Conservation (phyloP, 2,797 vertebrate species). For the Garrulus glandarius region DNA sequence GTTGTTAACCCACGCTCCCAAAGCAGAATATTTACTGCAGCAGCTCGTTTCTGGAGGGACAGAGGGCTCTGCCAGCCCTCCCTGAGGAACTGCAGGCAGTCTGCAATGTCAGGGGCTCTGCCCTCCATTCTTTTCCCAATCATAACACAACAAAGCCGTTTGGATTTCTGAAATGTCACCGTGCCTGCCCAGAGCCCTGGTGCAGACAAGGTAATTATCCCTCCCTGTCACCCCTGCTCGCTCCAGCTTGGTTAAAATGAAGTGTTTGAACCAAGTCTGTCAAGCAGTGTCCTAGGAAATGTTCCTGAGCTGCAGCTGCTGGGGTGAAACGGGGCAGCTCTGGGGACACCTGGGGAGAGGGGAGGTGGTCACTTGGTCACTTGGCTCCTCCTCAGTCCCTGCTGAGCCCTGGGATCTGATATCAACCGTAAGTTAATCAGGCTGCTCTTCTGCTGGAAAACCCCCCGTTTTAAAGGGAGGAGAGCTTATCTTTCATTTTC, state of each 20-base stretch:
- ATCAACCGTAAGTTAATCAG: not conserved
- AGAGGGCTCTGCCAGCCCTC: not conserved
- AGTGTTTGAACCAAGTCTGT: not conserved
- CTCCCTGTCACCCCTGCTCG: not conserved
- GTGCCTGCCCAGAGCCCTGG: not conserved
- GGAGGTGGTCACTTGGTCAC: not conserved
- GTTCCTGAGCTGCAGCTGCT: not conserved
- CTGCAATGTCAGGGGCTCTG: conserved; percentile 1
- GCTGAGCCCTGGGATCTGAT: not conserved
- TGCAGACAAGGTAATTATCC: conserved; percentile 30
- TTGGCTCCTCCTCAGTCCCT: not conserved
- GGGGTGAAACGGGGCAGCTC: not conserved
- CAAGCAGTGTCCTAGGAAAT: not conserved
- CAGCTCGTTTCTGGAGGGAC: not conserved
- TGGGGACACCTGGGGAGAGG: not conserved
- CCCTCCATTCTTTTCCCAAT: conserved; percentile 36
- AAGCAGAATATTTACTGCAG: not conserved
- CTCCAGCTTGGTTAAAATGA: not conserved
- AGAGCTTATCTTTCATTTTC: conserved; percentile 69
- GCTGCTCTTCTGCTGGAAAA: conserved; percentile 33
- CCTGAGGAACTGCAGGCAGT: not conserved
- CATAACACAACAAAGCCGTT: conserved; percentile 9
- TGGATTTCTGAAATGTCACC: conserved; percentile 34
- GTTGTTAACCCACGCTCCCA: fast-evolving
- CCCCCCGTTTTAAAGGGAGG: conserved; percentile 8